Evolutionary conservation across 1,140 invertebrate species (phyloP).

Genomic region (Sitobion miscanthi): DNA sequence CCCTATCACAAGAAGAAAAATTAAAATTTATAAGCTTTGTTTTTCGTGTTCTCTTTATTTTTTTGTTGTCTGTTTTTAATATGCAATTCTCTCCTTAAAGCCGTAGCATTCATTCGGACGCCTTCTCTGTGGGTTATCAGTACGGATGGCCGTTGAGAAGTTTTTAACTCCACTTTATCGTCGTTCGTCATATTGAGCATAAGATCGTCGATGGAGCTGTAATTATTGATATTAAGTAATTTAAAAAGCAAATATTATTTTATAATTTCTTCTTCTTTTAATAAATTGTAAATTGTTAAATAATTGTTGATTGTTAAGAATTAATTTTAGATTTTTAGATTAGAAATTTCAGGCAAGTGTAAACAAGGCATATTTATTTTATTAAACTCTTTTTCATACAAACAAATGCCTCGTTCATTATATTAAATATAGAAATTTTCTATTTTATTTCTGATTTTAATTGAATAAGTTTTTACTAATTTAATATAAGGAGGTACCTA

Average conservation of each 20-base stretch:
- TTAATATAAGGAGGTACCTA: too few species aligned
- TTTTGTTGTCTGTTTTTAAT: not conserved
- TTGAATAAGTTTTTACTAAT: too few species aligned
- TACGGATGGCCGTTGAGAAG: not conserved
- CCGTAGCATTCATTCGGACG: conserved; percentile 21
- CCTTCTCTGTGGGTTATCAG: conserved; percentile 15
- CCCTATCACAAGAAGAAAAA: not conserved
- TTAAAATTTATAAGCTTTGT: not conserved
- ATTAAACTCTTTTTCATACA: too few species aligned
- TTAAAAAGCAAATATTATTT: not conserved
- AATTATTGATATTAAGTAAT: not conserved
- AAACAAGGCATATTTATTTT: too few species aligned
- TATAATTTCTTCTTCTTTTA: not conserved
- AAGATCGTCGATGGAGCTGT: not conserved
- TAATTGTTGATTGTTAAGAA: not conserved
- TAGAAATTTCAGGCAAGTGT: too few species aligned
- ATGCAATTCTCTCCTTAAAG: conserved; percentile 20
- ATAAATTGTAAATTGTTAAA: not conserved
- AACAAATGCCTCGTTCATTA: too few species aligned
- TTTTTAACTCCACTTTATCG: not conserved
- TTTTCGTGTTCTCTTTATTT: not conserved
- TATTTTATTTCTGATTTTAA: too few species aligned
- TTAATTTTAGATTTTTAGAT: too few species aligned
- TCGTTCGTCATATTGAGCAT: not conserved
- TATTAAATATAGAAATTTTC: too few species aligned